These are phyloP conservation scores for Heptranchias perlo DNA, from an alignment of 2,113 vertebrate genomes.

Conservation along the genomic window DNA sequence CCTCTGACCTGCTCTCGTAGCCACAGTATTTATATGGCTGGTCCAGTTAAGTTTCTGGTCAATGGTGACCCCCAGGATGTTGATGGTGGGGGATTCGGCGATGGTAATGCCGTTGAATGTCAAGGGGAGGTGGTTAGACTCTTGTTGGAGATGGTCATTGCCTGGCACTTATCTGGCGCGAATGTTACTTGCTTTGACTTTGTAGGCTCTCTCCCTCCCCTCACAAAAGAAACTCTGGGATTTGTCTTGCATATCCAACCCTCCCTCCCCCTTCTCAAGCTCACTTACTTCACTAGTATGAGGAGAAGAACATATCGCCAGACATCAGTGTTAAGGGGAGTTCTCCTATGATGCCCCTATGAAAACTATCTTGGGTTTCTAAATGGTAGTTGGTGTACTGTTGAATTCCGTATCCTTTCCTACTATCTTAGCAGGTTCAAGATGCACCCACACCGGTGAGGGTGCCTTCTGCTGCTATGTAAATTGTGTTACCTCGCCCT, in stretches of 20 bases:
- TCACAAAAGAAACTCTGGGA: background rate
- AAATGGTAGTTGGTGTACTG: background rate
- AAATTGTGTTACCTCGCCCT: background rate
- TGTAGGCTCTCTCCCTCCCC: background rate
- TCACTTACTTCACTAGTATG: background rate
- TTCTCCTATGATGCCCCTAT: background rate
- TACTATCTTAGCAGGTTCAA: background rate
- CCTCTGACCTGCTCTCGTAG: too few relatives aligned
- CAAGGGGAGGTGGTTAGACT: too few relatives aligned
- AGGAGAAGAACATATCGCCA: background rate
- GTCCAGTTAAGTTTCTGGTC: too few relatives aligned
- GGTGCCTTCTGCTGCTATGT: background rate
- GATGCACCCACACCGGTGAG: background rate
- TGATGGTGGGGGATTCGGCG: too few relatives aligned
- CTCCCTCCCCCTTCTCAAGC: background rate
- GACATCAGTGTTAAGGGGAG: background rate
- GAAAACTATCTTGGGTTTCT: background rate
- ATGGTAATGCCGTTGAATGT: too few relatives aligned
- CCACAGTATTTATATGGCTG: too few relatives aligned
- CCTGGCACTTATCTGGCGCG: too few relatives aligned
- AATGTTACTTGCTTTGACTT: background rate
- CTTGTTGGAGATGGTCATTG: too few relatives aligned
- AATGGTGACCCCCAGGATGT: too few relatives aligned
- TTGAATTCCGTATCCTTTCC: background rate
- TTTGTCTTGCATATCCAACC: background rate